Evolutionary conservation across 2,888 invertebrate genomes (phyloP), one percentile per base, ranked within the genome.

Genomic region (Monoplex corrugatus): DNA sequence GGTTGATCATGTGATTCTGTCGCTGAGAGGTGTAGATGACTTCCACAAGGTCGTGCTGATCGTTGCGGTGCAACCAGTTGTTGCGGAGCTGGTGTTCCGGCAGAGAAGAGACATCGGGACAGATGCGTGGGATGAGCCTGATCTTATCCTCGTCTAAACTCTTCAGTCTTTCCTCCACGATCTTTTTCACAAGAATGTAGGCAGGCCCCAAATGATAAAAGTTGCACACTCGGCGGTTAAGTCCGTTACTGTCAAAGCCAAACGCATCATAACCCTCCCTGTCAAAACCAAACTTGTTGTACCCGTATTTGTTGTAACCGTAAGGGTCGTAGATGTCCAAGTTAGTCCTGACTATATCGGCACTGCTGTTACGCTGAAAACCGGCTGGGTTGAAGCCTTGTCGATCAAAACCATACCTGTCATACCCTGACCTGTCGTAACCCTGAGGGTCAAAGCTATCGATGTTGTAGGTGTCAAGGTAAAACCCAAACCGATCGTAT

Each of bases 381-480:
- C 95, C 95, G 91, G 92, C 93, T 16, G 94, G 93, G 63, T 94
- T 95, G 38, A 93, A 91, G n/a, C 94, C 95, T 86, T 92, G 92
- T 68, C 91, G 92, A 82, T 95, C 93, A 92, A 94, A 95, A 28
- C 96, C 95, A 91, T 95, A 94, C 38, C 95, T 92, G 90, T 95
- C 93, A 89, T 93, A 95, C 1, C 95, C 95, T 28, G 91, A 92
- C 84, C 92, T 90, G 83, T 95, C 95, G 92, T 93, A 95, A 0
- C 95, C 96, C 28, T 90, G 75, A 23, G 91, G 89, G 92, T 95
- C 94, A 91, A 95, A 95, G 0, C 95, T 95, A 93, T 95, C 95
- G 82, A 94, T 78, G 88, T 95, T 95, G 89, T 94, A 95, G 13
- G 93, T 92, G 90, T 95, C 94, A 68, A 92, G 91, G 89, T 92